These are phyloP conservation scores for Colossoma macropomum DNA, from an alignment of 2,113 vertebrate species.

Conservation along the genomic window DNA sequence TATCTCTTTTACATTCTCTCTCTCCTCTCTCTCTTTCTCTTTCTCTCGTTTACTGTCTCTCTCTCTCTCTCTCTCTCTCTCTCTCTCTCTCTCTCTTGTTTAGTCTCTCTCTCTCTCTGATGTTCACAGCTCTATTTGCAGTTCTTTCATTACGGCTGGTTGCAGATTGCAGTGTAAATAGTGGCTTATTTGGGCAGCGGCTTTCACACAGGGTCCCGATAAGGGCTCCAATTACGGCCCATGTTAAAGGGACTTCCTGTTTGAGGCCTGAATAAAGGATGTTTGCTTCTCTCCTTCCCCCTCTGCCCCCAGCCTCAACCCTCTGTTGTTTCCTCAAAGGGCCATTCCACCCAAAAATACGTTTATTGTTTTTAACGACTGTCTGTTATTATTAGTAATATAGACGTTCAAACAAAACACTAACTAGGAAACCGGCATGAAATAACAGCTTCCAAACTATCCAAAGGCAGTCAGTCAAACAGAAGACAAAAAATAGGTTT, in stretches of 20 bases:
- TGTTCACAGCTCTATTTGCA: slow-evolving; percentile 82
- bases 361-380: slow-evolving; percentile 5
- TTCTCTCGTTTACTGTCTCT: background rate
- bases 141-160: slow-evolving; percentile 84
- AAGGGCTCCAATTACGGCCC: slow-evolving; percentile 80
- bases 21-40: too few relatives aligned
- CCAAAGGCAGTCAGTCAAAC: background rate
- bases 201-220: slow-evolving; percentile 77
- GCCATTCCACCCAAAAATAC: slow-evolving; percentile 28
- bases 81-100: slow-evolving; percentile 41
- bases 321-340: slow-evolving; percentile 45
- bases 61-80: slow-evolving; percentile 64
- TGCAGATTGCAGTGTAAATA: slow-evolving; percentile 76
- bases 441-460: too few relatives aligned
- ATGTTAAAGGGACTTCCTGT: slow-evolving; percentile 79
- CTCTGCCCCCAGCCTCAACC: slow-evolving; percentile 50
- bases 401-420: slow-evolving; percentile 11
- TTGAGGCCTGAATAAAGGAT: slow-evolving; percentile 76
- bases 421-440: background rate
- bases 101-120: slow-evolving; percentile 68
- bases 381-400: slow-evolving; percentile 23
- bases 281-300: slow-evolving; percentile 62
- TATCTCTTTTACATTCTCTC: background rate
- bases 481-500: too few relatives aligned
- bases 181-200: slow-evolving; percentile 79